Evolutionary conservation across 2,113 vertebrate species (phyloP), one percentile per base, ranked within the genome.

Genomic region (Tragelaphus strepsiceros): DNA sequence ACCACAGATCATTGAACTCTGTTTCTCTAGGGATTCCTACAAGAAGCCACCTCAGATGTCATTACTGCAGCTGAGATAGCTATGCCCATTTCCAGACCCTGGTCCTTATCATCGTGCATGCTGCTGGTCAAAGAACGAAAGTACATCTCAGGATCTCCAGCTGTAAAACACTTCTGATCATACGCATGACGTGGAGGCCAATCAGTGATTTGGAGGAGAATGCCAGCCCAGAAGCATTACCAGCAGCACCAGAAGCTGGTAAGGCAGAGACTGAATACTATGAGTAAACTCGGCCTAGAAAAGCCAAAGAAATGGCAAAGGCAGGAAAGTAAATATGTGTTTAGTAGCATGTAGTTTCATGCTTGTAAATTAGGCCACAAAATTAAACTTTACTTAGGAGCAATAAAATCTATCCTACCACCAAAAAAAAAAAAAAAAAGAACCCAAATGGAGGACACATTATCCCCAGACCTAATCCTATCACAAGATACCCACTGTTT

Each of bases 311-410:
- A 88, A 90, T 17, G 56, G 24, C 14, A 92, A 78, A 94, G 32
- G 51, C 67, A 64, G 54, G 28, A 82, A 95, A 96, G 51, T 81
- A 93, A 92, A 91, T 51, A 77, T 49, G 58, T 93, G 14, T 91
- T 84, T 83, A 87, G 28, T 54, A 83, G 32, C 59, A 61, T 62
- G 30, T 89, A 51, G 39, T 92, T 92, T 85, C 56, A 62, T 91
- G 80, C 35, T 88, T 93, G 26, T 94, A 90, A 98, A 96, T 88
- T 78, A 96, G 39, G 43, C 67, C 49, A 67, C 87, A 49, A 51
- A 81, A 51, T 88, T 91, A 87, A 93, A 90, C 35, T 96, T 96
- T n/a, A 96, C 74, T 94, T 90, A 71, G 22, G 16, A 96, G 21
- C 49, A 1, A 90, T 92, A 62, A 97, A 97, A 90, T 7, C 78